Conservation (phyloP, 1,140 invertebrate genomes). For the Sarcophaga bullata region DNA sequence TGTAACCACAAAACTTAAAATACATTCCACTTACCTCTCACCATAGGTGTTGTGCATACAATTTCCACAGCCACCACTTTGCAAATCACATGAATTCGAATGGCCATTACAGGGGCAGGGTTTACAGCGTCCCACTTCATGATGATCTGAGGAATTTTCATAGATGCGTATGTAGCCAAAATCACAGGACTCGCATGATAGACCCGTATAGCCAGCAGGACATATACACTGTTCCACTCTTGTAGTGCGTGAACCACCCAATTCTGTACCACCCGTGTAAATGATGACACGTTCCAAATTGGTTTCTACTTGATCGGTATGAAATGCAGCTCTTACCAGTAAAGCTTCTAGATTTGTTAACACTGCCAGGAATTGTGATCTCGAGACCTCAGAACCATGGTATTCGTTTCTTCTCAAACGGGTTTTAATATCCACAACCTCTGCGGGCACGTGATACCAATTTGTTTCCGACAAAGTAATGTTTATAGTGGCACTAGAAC, state of each 20-base stretch:
- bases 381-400: constrained; percentile 73
- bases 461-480: constrained; percentile 75
- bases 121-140: constrained; percentile 75
- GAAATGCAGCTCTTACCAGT: constrained; percentile 89
- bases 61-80: constrained; percentile 80
- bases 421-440: constrained; percentile 71
- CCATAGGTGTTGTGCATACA: constrained; percentile 76
- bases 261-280: constrained; percentile 62
- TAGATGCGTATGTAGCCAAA: constrained; percentile 84
- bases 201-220: constrained; percentile 75
- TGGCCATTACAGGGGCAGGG: constrained; percentile 92
- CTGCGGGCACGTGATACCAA: constrained; percentile 79
- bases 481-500: constrained; percentile 68
- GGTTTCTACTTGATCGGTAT: constrained; percentile 93
- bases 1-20: not conserved
- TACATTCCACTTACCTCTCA: constrained; percentile 64
- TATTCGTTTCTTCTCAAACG: constrained; percentile 70
- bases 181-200: constrained; percentile 86
- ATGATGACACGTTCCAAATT: constrained; percentile 64
- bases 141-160: constrained; percentile 69
- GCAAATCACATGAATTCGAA: constrained; percentile 82
- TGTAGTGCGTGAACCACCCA: constrained; percentile 52
- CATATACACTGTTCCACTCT: constrained; percentile 75
- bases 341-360: constrained; percentile 83
- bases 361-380: constrained; percentile 84